Evolutionary conservation across 2,113 vertebrate species (phyloP).

Genomic region (Datnioides undecimradiatus): DNA sequence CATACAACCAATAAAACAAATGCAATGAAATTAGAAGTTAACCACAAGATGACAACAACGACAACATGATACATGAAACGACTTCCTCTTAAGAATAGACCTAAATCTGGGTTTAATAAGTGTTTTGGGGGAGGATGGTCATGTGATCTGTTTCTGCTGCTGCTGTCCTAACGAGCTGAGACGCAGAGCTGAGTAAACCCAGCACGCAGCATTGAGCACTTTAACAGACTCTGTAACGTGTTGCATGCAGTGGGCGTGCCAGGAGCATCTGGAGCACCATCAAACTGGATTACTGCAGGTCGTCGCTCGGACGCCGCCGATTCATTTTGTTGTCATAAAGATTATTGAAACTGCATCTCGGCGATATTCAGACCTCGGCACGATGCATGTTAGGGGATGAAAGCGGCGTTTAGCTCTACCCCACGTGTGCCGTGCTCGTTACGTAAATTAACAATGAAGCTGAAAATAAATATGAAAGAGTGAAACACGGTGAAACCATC

Average conservation of each 20-base stretch:
- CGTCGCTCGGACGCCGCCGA: conserved; percentile 19
- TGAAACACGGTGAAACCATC: conserved; percentile 30
- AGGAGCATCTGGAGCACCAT: conserved; percentile 32
- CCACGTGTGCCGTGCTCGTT: background rate
- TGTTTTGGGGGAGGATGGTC: too few relatives aligned
- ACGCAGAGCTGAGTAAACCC: too few relatives aligned
- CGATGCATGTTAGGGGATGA: conserved; percentile 1
- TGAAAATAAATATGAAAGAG: conserved; percentile 65
- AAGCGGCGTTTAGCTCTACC: conserved; percentile 2
- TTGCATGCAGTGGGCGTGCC: conserved; percentile 10
- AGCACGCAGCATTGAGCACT: background rate
- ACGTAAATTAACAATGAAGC: conserved; percentile 60
- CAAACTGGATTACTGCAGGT: conserved; percentile 40
- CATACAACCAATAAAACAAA: too few relatives aligned
- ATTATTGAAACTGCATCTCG: conserved; percentile 30
- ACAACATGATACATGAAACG: too few relatives aligned
- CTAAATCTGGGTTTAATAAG: too few relatives aligned
- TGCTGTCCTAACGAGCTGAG: too few relatives aligned
- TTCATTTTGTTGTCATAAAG: conserved; percentile 24
- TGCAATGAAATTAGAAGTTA: too few relatives aligned
- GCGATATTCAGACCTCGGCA: conserved; percentile 16
- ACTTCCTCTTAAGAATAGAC: too few relatives aligned
- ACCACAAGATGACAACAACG: too few relatives aligned
- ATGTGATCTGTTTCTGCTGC: too few relatives aligned
- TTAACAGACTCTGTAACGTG: conserved; percentile 12